Evolutionary conservation across 2,888 invertebrate species (phyloP).

Genomic region (Mantis religiosa): DNA sequence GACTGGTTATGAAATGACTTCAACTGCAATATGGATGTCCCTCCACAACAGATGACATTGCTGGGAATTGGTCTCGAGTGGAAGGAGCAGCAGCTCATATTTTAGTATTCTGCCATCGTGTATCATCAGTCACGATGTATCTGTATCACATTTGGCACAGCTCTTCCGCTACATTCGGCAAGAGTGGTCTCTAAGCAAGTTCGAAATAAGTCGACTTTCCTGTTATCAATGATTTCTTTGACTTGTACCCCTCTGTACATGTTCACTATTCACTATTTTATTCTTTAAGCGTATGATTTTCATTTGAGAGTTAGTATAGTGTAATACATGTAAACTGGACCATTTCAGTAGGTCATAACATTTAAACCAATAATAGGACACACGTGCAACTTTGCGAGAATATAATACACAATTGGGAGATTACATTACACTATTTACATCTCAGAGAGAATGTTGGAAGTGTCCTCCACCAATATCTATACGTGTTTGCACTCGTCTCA

Average conservation of each 20-base stretch:
- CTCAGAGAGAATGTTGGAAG: too few species aligned
- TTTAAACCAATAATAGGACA: too few species aligned
- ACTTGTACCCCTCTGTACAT: too few species aligned
- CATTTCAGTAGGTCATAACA: too few species aligned
- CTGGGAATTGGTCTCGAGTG: conserved; percentile 1
- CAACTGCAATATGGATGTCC: conserved; percentile 9
- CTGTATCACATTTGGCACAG: conserved; percentile 9
- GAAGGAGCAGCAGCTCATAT: neutral
- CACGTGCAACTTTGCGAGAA: too few species aligned
- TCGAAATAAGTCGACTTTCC: neutral
- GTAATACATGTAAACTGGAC: too few species aligned
- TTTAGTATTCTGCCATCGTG: conserved; percentile 10
- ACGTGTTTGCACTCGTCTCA: too few species aligned
- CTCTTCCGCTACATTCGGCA: neutral
- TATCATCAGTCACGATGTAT: conserved; percentile 9
- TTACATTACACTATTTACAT: too few species aligned
- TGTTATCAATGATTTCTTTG: neutral
- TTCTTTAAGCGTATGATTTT: neutral
- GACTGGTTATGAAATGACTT: conserved; percentile 3
- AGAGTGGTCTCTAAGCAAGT: neutral
- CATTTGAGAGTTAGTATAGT: neutral
- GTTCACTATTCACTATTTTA: too few species aligned
- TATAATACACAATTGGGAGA: too few species aligned
- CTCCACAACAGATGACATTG: conserved; percentile 11
- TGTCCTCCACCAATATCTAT: too few species aligned